phyloP scores from a whole-genome alignment of 2,888 invertebrate genomes.

The Pterobdella sp. region DNA sequence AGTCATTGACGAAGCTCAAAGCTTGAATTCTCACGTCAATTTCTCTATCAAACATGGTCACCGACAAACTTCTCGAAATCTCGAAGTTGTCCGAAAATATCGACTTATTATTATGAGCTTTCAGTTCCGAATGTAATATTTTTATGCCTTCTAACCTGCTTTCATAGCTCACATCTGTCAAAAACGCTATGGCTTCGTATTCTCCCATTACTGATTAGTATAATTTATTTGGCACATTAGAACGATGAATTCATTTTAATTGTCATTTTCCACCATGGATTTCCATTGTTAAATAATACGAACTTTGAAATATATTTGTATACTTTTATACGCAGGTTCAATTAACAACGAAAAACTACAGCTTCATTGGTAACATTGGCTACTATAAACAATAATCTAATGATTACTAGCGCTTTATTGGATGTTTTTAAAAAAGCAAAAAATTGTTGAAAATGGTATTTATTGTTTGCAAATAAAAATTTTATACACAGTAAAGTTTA shows the following conservation, averaged over 20 bases:
- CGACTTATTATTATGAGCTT: conserved; percentile 18
- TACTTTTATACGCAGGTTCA: background rate
- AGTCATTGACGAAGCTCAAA: conserved; percentile 16
- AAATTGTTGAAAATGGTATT: no score
- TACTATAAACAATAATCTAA: conserved; percentile 15
- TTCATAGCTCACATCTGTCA: conserved; percentile 26
- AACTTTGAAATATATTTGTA: background rate
- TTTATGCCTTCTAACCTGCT: conserved; percentile 19
- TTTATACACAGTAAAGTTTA: no score
- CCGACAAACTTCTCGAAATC: conserved; percentile 20
- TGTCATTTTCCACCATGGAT: background rate
- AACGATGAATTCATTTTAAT: background rate
- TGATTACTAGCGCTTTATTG: no score
- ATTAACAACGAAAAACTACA: background rate
- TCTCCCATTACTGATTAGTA: conserved; percentile 11
- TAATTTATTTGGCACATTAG: background rate
- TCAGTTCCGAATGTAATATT: conserved; percentile 13
- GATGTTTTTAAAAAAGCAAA: no score
- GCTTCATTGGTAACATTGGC: conserved; percentile 14
- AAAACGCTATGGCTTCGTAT: conserved; percentile 27
- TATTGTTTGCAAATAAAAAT: no score
- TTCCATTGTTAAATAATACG: background rate
- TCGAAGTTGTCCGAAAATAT: conserved; percentile 19
- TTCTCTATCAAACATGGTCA: conserved; percentile 24
- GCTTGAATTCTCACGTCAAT: conserved; percentile 25